Conservation (phyloP, 2,797 vertebrate genomes). For the Falco rusticolus region DNA sequence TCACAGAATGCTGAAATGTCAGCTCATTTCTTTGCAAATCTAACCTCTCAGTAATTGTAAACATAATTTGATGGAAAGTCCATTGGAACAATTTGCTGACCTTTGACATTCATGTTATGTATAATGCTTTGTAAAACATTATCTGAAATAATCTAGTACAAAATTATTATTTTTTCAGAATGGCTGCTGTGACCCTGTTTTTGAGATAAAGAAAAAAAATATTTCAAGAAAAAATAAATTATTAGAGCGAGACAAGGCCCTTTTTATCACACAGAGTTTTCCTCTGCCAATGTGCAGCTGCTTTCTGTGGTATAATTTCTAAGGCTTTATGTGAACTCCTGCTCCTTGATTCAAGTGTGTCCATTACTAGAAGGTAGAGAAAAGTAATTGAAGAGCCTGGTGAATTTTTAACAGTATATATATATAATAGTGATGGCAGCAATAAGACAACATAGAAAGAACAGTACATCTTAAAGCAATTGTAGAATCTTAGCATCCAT, state of each 20-base stretch:
- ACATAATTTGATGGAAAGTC: constrained; percentile 33
- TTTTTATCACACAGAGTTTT: not conserved
- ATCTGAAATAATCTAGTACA: not conserved
- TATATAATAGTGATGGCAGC: not conserved
- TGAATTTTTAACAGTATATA: not conserved
- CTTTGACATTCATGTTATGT: constrained; percentile 27
- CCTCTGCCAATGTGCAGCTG: not conserved
- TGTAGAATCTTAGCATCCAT: not conserved
- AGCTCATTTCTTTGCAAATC: constrained; percentile 32
- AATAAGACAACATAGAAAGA: not conserved
- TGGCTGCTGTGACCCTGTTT: not conserved
- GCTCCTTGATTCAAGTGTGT: not conserved
- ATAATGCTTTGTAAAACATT: constrained; percentile 12
- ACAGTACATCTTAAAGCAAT: not conserved
- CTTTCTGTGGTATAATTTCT: not conserved
- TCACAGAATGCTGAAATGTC: constrained; percentile 17
- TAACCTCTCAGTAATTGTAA: constrained; percentile 38
- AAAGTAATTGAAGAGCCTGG: not conserved
- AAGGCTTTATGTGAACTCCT: not conserved
- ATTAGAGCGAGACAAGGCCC: not conserved
- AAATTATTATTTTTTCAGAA: not conserved
- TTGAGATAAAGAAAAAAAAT: not conserved
- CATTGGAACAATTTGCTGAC: constrained; percentile 24
- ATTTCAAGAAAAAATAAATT: not conserved
- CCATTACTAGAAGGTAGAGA: not conserved